Percentiles rank a stretch among this genome's conserved stretches.
These are phyloP conservation scores for Azemiops feae DNA, from an alignment of 2,113 vertebrate species.

Conservation along the genomic window DNA sequence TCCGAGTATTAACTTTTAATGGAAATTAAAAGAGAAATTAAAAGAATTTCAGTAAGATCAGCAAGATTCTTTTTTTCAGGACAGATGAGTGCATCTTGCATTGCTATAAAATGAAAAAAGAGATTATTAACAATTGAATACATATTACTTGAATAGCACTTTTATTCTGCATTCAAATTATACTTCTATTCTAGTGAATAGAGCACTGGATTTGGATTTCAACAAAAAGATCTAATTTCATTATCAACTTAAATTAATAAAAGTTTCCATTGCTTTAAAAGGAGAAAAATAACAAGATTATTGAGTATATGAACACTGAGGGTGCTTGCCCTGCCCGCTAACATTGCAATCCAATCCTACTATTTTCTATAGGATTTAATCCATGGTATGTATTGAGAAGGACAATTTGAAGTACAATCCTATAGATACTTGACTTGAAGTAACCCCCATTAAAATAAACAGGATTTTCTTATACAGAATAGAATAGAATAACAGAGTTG, in stretches of 20 bases:
- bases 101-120: not conserved
- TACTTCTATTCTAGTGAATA: not conserved
- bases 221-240: not conserved
- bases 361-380: not conserved
- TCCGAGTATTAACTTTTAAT: not conserved
- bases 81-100: not conserved
- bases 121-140: not conserved
- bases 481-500: no score
- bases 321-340: not conserved
- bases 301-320: not conserved
- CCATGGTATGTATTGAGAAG: not conserved
- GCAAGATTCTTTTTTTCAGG: not conserved
- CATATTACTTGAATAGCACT: not conserved
- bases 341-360: not conserved
- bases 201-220: not conserved
- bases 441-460: not conserved
- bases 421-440: not conserved
- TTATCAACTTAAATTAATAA: not conserved
- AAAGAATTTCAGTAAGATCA: not conserved
- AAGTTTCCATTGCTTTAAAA: not conserved
- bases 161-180: not conserved
- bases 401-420: not conserved
- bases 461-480: not conserved
- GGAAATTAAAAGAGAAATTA: not conserved
- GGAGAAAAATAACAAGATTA: not conserved